Evolutionary conservation across 1,140 invertebrate genomes (phyloP).

Genomic region (Heliconius eleuchia): DNA sequence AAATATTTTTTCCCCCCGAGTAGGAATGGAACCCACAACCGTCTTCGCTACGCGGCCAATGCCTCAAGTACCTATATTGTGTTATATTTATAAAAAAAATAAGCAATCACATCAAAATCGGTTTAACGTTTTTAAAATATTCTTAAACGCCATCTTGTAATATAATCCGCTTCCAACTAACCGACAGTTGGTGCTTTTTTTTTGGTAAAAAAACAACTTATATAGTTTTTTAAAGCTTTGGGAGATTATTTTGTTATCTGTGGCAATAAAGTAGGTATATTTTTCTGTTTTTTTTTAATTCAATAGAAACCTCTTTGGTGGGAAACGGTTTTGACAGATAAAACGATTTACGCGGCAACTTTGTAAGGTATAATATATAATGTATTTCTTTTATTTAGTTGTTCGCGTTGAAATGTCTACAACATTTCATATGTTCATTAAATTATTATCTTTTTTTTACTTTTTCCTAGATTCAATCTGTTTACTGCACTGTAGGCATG

Average conservation of each 20-base stretch:
- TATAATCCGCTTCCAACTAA: conserved; percentile 53
- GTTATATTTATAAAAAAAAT: not conserved
- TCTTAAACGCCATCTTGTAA: conserved; percentile 8
- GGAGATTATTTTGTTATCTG: conserved; percentile 73
- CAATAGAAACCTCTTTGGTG: conserved; percentile 41
- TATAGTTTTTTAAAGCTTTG: conserved; percentile 43
- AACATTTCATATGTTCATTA: not conserved
- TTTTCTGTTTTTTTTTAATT: conserved; percentile 39
- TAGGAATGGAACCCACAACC: no score
- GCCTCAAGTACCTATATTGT: not conserved
- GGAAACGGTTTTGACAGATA: conserved; percentile 46
- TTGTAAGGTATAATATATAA: conserved; percentile 14
- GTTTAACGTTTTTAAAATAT: not conserved
- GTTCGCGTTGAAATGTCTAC: conserved; percentile 19
- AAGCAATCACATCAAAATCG: not conserved
- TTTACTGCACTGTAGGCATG: no score
- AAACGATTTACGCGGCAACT: conserved; percentile 29
- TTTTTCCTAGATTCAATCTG: no score
- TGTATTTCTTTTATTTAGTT: conserved; percentile 22
- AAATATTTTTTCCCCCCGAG: not conserved
- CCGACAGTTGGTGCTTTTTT: conserved; percentile 45
- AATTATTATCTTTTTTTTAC: not conserved
- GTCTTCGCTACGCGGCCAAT: no score
- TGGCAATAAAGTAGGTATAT: conserved; percentile 63
- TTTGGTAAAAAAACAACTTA: conserved; percentile 49